phyloP scores from a whole-genome alignment of 2,797 vertebrate genomes.

The Tympanoctomys barrerae region DNA sequence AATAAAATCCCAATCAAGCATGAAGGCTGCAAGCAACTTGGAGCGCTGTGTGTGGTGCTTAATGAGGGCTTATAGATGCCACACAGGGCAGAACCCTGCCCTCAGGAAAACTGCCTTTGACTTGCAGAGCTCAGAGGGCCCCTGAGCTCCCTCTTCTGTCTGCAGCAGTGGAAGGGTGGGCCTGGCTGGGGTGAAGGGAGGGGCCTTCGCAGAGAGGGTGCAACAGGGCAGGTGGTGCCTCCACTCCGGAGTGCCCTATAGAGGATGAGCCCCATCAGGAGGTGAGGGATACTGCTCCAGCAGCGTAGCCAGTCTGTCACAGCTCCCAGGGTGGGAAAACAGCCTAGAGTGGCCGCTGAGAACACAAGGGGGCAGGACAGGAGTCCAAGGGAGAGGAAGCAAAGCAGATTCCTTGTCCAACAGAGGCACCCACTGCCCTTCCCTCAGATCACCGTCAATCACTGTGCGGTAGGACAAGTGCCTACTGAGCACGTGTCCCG shows the following conservation, averaged over 20 bases:
- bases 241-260: neutral
- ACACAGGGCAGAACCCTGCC: neutral
- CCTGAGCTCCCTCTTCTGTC: constrained; percentile 20
- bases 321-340: neutral
- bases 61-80: neutral
- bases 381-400: fast-evolving
- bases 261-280: neutral
- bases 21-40: neutral
- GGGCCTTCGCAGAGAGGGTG: neutral
- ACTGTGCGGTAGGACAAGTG: neutral
- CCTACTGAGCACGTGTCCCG: neutral
- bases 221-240: constrained; percentile 65
- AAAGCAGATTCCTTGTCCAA: neutral
- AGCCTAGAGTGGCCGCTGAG: neutral
- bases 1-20: constrained; percentile 20
- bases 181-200: neutral
- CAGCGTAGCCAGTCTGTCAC: neutral
- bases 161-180: neutral
- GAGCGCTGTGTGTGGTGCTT: neutral
- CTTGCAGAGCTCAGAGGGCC: neutral
- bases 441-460: neutral
- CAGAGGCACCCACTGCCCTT: fast-evolving
- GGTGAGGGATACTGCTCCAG: neutral
- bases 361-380: neutral
- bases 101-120: neutral